Percentiles rank a stretch among this genome's conserved stretches.
Conservation (phyloP, 2,113 vertebrate species). For the Dascyllus trimaculatus region DNA sequence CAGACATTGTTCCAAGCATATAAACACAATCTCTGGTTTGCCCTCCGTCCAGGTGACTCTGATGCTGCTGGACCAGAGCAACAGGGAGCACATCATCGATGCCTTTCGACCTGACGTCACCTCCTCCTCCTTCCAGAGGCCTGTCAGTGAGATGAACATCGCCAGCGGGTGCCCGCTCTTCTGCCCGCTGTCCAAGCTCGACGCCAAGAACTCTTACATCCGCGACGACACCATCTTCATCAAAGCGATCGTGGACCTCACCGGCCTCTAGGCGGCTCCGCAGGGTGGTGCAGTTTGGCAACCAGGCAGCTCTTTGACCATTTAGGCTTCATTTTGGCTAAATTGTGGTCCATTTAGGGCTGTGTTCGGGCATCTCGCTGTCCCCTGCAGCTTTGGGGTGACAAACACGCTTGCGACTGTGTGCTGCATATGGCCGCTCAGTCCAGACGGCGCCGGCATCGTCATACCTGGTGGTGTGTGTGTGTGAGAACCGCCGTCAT, state of each 20-base stretch:
- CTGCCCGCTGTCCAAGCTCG: slow-evolving; percentile 94
- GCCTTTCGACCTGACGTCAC: slow-evolving; percentile 95
- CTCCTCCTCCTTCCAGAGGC: slow-evolving; percentile 96
- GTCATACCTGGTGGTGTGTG: slow-evolving; percentile 40
- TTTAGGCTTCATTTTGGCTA: slow-evolving; percentile 62
- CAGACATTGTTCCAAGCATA: background rate
- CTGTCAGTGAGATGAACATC: slow-evolving; percentile 96
- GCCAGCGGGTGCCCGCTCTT: slow-evolving; percentile 98
- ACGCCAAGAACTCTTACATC: slow-evolving; percentile 93
- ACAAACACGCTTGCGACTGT: slow-evolving; percentile 48
- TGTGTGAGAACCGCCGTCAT: slow-evolving; percentile 34
- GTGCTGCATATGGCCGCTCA: slow-evolving; percentile 58
- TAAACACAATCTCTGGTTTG: background rate
- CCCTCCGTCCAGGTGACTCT: slow-evolving; percentile 89
- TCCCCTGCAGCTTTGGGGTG: slow-evolving; percentile 62
- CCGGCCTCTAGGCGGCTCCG: slow-evolving; percentile 87
- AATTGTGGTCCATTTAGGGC: slow-evolving; percentile 46
- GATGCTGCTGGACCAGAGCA: slow-evolving; percentile 98
- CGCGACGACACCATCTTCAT: slow-evolving; percentile 97
- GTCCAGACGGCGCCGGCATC: slow-evolving; percentile 37
- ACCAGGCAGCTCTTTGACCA: slow-evolving; percentile 67
- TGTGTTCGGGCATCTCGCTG: slow-evolving; percentile 43
- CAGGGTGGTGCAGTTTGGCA: slow-evolving; percentile 26
- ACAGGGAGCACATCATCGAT: slow-evolving; percentile 96
- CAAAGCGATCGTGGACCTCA: slow-evolving; percentile 98